A percentile compares a stretch with the other conserved stretches of the same genome.
Evolutionary conservation across 2,797 vertebrate genomes (phyloP).

Genomic region (Enteromius afrohamiltoni): DNA sequence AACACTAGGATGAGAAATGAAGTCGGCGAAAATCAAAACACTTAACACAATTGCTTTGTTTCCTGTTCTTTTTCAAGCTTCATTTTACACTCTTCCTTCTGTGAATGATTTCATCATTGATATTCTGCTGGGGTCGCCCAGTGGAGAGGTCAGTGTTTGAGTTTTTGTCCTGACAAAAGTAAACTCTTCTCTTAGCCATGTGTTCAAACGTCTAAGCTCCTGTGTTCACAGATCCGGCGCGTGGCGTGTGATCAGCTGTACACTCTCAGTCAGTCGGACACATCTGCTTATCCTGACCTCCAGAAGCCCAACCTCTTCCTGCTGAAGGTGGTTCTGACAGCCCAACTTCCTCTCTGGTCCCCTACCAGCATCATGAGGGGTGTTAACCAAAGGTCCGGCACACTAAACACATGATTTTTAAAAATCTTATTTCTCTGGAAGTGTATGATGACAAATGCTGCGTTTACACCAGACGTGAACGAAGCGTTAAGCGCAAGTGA

Average conservation of each 20-base stretch:
- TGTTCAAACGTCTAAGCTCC: neutral
- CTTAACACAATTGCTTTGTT: neutral
- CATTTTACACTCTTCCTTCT: slow-evolving; percentile 93
- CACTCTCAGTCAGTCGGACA: slow-evolving; percentile 96
- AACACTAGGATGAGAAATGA: neutral
- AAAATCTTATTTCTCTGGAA: neutral
- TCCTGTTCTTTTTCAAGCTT: slow-evolving; percentile 75
- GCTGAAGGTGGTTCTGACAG: slow-evolving; percentile 88
- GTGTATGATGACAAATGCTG: neutral
- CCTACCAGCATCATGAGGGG: slow-evolving; percentile 98
- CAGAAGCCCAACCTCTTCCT: slow-evolving; percentile 97
- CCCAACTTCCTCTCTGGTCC: slow-evolving; percentile 98
- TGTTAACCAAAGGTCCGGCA: slow-evolving; percentile 93
- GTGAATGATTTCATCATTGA: slow-evolving; percentile 98
- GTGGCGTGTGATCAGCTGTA: slow-evolving; percentile 98
- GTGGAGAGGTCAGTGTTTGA: slow-evolving; percentile 88
- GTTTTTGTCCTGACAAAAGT: neutral
- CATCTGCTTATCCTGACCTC: slow-evolving; percentile 88
- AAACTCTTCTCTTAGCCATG: neutral
- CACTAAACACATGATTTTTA: neutral
- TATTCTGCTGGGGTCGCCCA: slow-evolving; percentile 93
- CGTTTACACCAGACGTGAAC: no score
- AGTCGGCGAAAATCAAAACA: neutral
- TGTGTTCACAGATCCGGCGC: slow-evolving; percentile 86
- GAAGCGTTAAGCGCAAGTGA: no score